Evolutionary conservation across 2,888 invertebrate genomes (phyloP).

Genomic region (Dexiosoma caninum): DNA sequence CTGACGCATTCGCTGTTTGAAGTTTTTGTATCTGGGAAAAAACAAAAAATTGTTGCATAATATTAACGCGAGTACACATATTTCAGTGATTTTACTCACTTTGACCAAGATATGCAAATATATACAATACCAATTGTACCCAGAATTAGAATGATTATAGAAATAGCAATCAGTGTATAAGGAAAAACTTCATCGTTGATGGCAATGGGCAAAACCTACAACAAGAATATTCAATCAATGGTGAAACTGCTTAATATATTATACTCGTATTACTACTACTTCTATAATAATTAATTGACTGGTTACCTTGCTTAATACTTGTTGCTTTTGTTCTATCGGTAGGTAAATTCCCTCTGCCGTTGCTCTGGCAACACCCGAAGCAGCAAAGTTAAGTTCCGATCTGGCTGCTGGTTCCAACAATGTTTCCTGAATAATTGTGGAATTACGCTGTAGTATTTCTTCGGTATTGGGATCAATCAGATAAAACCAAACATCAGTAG

Average conservation of each 20-base stretch:
- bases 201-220: slow-evolving; percentile 79
- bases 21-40: slow-evolving; percentile 86
- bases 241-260: no score
- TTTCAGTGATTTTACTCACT: slow-evolving; percentile 79
- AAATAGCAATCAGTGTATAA: slow-evolving; percentile 91
- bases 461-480: slow-evolving; percentile 88
- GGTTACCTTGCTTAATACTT: slow-evolving; percentile 74
- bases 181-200: slow-evolving; percentile 87
- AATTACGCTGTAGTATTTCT: slow-evolving; percentile 85
- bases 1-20: slow-evolving; percentile 89
- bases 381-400: slow-evolving; percentile 83
- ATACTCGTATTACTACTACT: no score
- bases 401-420: slow-evolving; percentile 82
- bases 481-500: slow-evolving; percentile 93
- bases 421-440: slow-evolving; percentile 84
- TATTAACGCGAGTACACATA: neutral
- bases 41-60: neutral
- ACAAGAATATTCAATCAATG: slow-evolving; percentile 2
- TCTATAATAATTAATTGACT: no score
- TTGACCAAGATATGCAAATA: slow-evolving; percentile 95
- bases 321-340: slow-evolving; percentile 76
- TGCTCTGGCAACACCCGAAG: slow-evolving; percentile 84
- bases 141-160: slow-evolving; percentile 91
- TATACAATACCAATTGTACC: slow-evolving; percentile 93
- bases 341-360: slow-evolving; percentile 84